Evolutionary conservation across 1,140 invertebrate genomes (phyloP), one percentile per base, ranked within the genome.

Genomic region (Penaeus vannamei): DNA sequence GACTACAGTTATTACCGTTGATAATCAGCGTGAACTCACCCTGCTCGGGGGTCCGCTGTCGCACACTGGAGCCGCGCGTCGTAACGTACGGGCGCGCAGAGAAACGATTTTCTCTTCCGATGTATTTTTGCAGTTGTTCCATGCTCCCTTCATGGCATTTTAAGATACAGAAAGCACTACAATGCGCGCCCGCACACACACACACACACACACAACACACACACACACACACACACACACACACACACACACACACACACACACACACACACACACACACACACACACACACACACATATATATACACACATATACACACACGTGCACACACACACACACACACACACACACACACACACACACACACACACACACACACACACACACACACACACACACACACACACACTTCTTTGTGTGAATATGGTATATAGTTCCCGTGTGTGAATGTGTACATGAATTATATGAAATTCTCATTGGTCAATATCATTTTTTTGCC

Each of bases 291-390:
- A 72, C 1, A 72, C 3, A 72, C n/a, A 72, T 72, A 72, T 36
- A 72, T 26, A 29, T n/a, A 72, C 8, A 72, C n/a, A 72, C n/a
- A 72, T 72, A 72, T 72, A 72, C n/a, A 72, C n/a, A 72, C n/a
- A 72, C n/a, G n/a, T 72, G n/a, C n/a, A 72, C 2, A 72, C n/a
- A 72, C n/a, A 72, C n/a, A 72, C n/a, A 72, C n/a, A 72, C 29
- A 72, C 29, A 72, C 29, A 72, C 29, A 72, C 29, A 72, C 29
- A 72, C 8, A 72, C 29, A 72, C 29, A 72, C 8, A 72, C 29
- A 72, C 29, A 72, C 29, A 72, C 29, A 72, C 20, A 72, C 26
- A 72, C 20, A 72, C 29, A 26, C 20, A 72, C 20, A 72, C 8
- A 72, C 29, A 29, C 20, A 72, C 29, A 72, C 29, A 72, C 29